phyloP scores from a whole-genome alignment of 1,140 invertebrate genomes.

The Drosophila busckii region DNA sequence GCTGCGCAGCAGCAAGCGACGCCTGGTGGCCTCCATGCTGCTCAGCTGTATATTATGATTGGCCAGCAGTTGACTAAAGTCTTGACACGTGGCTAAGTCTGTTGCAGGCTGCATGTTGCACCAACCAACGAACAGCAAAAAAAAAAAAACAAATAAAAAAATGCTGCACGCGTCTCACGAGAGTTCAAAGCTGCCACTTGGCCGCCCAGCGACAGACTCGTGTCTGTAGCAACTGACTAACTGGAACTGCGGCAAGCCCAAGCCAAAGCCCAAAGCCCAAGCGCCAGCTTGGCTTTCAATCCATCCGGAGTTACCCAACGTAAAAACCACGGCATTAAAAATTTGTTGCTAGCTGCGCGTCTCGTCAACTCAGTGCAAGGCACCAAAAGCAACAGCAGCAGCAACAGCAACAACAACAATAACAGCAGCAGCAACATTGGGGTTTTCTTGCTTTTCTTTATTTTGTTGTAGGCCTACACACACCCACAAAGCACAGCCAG shows the following conservation, averaged over 20 bases:
- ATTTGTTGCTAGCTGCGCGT: constrained; percentile 45
- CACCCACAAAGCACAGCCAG: too few relatives aligned
- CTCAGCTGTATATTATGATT: too few relatives aligned
- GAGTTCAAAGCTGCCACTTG: constrained; percentile 18
- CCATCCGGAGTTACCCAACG: constrained; percentile 5
- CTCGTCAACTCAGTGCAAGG: constrained; percentile 45
- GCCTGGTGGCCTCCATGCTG: constrained; percentile 1
- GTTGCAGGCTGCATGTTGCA: background rate
- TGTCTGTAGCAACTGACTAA: constrained; percentile 27
- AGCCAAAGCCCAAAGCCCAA: constrained; percentile 2
- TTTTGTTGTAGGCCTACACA: too few relatives aligned
- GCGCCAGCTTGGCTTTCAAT: constrained; percentile 5
- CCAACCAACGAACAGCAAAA: background rate
- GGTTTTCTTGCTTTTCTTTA: constrained; percentile 48
- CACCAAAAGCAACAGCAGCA: constrained; percentile 38
- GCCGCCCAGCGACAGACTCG: constrained; percentile 23
- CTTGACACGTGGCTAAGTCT: background rate
- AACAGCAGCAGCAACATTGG: too few relatives aligned
- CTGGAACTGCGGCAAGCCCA: constrained; percentile 6
- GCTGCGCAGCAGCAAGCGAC: constrained; percentile 4
- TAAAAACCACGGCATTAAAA: constrained; percentile 56
- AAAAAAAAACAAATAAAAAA: background rate
- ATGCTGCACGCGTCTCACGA: background rate
- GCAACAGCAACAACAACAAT: too few relatives aligned
- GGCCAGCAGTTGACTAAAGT: too few relatives aligned